Conservation (phyloP, 2,888 invertebrate species). For the Cephus runcator region DNA sequence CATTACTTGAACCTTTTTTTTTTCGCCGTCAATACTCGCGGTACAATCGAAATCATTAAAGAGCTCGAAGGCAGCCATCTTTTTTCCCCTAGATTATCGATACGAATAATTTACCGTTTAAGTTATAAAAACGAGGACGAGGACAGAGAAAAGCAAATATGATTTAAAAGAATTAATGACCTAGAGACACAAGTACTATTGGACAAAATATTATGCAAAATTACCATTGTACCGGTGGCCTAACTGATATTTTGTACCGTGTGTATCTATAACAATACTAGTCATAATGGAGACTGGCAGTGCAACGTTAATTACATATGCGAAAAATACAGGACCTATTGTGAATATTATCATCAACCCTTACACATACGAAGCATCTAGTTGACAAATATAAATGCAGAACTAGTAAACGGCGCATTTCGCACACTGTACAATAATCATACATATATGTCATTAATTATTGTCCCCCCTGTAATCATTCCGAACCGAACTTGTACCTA, state of each 20-base stretch:
- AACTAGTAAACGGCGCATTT: constrained; percentile 16
- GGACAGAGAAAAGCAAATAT: background rate
- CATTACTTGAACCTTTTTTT: background rate
- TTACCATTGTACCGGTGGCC: background rate
- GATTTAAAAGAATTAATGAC: background rate
- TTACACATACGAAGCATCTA: constrained; percentile 1
- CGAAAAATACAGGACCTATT: constrained; percentile 21
- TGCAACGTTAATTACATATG: background rate
- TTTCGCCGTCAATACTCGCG: no score
- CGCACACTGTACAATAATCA: constrained; percentile 54
- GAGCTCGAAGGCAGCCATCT: background rate
- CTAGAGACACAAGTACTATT: background rate
- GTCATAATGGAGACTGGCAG: background rate
- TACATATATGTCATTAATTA: constrained; percentile 42
- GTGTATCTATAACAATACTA: background rate
- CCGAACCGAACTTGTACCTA: constrained; percentile 9
- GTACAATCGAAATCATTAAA: background rate
- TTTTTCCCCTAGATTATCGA: background rate
- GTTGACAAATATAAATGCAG: background rate
- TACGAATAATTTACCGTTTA: background rate
- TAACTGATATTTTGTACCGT: background rate
- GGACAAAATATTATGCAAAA: background rate
- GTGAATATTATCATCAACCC: constrained; percentile 36
- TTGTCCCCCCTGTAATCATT: constrained; percentile 19
- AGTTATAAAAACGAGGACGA: background rate